Conservation (phyloP, 2,113 vertebrate species). For the Mirza zaza region DNA sequence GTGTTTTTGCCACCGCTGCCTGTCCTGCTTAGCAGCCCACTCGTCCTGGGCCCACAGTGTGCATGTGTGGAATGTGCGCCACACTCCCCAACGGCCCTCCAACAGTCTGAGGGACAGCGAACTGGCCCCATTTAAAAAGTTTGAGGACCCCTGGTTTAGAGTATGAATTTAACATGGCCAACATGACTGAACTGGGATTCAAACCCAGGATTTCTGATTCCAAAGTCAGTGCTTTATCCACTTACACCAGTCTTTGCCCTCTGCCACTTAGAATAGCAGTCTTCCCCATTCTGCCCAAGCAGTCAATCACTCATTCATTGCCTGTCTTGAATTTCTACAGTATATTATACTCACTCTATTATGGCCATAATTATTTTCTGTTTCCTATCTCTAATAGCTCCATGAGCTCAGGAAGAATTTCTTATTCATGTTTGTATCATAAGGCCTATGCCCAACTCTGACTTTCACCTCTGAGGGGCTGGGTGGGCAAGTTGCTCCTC, state of each 20-base stretch:
- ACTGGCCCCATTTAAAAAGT: too few relatives aligned
- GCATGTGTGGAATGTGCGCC: too few relatives aligned
- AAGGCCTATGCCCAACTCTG: neutral
- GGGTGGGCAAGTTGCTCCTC: neutral
- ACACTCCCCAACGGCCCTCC: too few relatives aligned
- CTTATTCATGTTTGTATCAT: neutral
- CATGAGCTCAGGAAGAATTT: neutral
- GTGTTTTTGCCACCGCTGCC: too few relatives aligned
- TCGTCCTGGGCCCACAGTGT: too few relatives aligned
- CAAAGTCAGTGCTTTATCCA: neutral
- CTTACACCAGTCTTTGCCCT: neutral
- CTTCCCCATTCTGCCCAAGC: neutral
- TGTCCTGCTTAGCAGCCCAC: too few relatives aligned
- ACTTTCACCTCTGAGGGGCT: neutral
- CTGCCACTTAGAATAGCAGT: neutral
- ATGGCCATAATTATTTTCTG: neutral
- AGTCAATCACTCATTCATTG: neutral
- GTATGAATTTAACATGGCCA: neutral
- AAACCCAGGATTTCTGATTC: neutral
- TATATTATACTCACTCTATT: neutral
- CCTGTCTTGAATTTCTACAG: neutral
- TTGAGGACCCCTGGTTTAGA: neutral
- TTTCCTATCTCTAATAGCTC: neutral
- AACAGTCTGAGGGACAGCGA: too few relatives aligned
- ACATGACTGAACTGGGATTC: neutral